Conservation (phyloP, 2,113 vertebrate genomes). For the Sclerurus mexicanus region DNA sequence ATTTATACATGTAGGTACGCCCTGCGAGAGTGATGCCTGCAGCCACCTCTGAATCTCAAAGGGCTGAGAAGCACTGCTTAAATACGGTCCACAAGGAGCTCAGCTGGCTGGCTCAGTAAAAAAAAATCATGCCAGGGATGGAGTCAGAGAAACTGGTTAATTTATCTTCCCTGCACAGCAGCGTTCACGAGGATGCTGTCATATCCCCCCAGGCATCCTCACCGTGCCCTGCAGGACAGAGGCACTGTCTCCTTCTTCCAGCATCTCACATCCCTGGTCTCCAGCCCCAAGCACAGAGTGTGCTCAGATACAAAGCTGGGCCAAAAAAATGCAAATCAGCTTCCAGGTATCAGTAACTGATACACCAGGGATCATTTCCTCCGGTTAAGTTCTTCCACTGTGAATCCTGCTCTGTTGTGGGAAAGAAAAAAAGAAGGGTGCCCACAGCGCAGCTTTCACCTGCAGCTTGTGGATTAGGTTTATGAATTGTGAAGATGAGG, state of each 20-base stretch:
- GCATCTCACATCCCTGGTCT: background rate
- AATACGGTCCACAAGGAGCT: background rate
- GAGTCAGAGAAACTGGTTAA: background rate
- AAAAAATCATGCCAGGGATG: background rate
- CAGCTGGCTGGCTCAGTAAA: background rate
- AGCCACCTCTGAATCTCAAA: background rate
- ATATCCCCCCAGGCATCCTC: background rate
- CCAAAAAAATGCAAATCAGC: background rate
- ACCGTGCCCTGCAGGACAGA: fast-evolving
- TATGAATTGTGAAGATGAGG: background rate
- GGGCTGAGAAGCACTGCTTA: background rate
- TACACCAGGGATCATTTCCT: background rate
- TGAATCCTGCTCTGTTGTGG: background rate
- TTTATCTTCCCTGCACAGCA: background rate
- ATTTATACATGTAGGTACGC: background rate
- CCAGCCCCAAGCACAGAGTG: background rate
- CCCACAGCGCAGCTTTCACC: background rate
- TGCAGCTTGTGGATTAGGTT: background rate
- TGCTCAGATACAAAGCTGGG: background rate
- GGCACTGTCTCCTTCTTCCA: background rate
- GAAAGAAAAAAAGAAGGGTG: background rate
- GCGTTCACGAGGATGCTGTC: background rate
- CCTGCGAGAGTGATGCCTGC: background rate
- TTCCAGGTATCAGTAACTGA: background rate
- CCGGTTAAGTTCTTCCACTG: background rate